Base-by-base conservation (phyloP, 1,140 invertebrate species). In the Caenorhabditis brenneri region DNA sequence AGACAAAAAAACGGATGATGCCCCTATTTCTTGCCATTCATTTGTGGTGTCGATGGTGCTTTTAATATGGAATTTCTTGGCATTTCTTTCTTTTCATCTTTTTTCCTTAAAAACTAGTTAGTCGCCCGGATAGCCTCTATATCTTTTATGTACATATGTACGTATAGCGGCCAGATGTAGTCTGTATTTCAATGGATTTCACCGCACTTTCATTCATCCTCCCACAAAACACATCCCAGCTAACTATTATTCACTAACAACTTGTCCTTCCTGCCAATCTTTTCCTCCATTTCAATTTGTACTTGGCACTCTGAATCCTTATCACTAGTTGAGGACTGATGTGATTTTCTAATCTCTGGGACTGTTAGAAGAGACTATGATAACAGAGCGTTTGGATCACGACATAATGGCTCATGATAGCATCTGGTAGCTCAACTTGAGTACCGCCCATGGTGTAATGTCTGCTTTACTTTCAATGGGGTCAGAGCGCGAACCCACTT, bases 151-250 rank as follows among this genome's bases (percentile, higher is more conserved):
- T 74, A 74, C 65, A 74, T 74, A 74, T 74, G 65, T 74, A 9
- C 46, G 65, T 74, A 74, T 74, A 74, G 65, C 65, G 65, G 58
- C 27, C 65, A 39, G 36, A 42, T 42, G 65, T 74, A 74, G 65
- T 74, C 65, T 74, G 65, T 74, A 74, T 74, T 74, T 74, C 65
- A 74, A 74, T 74, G 65, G 65, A 74, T 74, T 74, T 74, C 65
- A 74, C 65, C 65, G 65, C 65, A 74, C 65, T 74, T 74, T 74
- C 65, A 74, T 74, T 74, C 22, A 29, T 74, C 65, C 65, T 74
- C 36, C 65, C 65, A 74, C 65, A 74, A 74, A 74, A 74, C 65
- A 74, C 65, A 74, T 74, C 65, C 36, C 65, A 74, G 42, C 65
- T 74, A 74, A 74, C 65, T 74, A 74, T 74, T 74, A 46, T 74